Evolutionary conservation across 2,888 invertebrate species (phyloP).

Genomic region (Horisme vitalbata): DNA sequence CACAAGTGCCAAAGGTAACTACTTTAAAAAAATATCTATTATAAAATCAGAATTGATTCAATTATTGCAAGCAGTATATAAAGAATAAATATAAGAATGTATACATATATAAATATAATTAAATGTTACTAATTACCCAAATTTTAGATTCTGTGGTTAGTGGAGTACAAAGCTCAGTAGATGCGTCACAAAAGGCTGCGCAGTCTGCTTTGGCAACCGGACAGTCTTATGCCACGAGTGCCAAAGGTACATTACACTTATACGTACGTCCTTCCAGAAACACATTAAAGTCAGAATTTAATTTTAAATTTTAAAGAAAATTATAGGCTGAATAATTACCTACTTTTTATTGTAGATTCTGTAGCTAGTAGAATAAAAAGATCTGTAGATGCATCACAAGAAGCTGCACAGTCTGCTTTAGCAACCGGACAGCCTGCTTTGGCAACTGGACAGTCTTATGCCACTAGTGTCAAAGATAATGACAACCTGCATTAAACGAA

Average conservation of each 20-base stretch:
- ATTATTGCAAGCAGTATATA: not conserved
- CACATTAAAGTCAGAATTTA: too few species aligned
- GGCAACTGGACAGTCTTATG: constrained; percentile 52
- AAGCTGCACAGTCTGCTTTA: constrained; percentile 51
- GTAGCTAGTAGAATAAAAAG: constrained; percentile 44
- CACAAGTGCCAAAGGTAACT: constrained; percentile 50
- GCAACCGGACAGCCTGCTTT: constrained; percentile 50
- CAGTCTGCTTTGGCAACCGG: constrained; percentile 43
- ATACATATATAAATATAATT: constrained; percentile 1
- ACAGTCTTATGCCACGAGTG: constrained; percentile 45
- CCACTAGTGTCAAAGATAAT: constrained; percentile 28
- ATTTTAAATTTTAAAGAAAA: too few species aligned
- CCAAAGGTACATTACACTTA: constrained; percentile 41
- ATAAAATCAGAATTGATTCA: not conserved
- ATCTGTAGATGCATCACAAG: constrained; percentile 52
- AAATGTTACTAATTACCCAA: constrained; percentile 9
- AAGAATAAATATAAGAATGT: too few species aligned
- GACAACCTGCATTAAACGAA: too few species aligned
- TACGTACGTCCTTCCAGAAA: too few species aligned
- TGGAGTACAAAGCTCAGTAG: constrained; percentile 43
- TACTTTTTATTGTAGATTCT: constrained; percentile 47
- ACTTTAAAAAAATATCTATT: too few species aligned
- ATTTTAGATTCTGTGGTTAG: constrained; percentile 36
- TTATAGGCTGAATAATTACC: too few species aligned
- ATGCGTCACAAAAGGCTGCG: constrained; percentile 48